These are phyloP conservation scores for Escarpia spicata DNA, from an alignment of 2,888 invertebrate genomes.

Conservation along the genomic window DNA sequence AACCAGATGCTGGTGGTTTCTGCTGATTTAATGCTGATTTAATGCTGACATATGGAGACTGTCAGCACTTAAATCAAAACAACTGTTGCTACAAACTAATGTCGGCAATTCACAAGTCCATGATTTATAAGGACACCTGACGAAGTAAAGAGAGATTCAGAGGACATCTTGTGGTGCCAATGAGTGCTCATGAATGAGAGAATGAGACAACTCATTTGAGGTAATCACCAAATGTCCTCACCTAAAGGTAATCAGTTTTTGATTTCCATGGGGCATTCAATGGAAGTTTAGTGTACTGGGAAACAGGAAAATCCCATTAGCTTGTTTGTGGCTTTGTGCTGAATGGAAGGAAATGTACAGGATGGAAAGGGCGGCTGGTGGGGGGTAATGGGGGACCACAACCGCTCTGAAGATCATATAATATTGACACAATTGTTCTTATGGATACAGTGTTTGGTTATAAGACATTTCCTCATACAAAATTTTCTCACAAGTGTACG, in stretches of 20 bases:
- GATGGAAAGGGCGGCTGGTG: not conserved
- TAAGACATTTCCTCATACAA: too few species aligned
- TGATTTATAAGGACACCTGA: not conserved
- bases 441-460: too few species aligned
- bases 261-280: not conserved
- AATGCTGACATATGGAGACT: not conserved
- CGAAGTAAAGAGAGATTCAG: not conserved
- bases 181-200: not conserved
- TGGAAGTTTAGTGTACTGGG: not conserved
- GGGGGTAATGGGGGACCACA: not conserved
- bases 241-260: not conserved
- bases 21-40: not conserved
- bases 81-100: not conserved
- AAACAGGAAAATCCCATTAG: not conserved
- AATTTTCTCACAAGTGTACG: too few species aligned
- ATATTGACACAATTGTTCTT: too few species aligned
- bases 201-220: not conserved
- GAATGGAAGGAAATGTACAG: not conserved
- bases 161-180: not conserved
- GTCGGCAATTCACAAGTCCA: not conserved
- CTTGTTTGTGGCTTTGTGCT: not conserved
- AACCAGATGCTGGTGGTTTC: not conserved
- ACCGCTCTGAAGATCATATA: too few species aligned
- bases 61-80: not conserved
- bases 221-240: slow-evolving; percentile 2